Percentiles rank a stretch among this genome's conserved stretches.
Conservation (phyloP, 2,113 vertebrate genomes). For the Ailuropoda melanoleuca region DNA sequence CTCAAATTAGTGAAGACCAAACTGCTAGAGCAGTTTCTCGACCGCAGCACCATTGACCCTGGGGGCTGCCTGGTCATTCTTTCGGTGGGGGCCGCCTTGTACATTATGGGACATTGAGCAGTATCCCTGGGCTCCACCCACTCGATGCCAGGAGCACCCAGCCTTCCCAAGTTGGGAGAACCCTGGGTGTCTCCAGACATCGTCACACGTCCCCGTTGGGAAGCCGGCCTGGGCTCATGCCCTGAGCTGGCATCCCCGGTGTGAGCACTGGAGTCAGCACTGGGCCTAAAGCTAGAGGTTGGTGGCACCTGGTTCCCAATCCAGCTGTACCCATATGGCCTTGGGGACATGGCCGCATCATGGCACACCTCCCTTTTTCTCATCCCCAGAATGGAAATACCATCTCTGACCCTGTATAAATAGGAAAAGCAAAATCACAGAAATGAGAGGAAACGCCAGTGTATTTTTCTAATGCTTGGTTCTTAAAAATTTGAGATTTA, state of each 20-base stretch:
- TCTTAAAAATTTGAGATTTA: background rate
- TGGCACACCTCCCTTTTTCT: background rate
- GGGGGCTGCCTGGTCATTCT: background rate
- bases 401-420: background rate
- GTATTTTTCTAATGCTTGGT: background rate
- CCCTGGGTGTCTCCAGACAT: background rate
- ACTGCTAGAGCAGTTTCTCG: background rate
- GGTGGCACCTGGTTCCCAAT: background rate
- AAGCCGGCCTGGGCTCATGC: background rate
- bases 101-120: background rate
- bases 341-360: background rate
- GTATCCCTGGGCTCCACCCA: background rate
- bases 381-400: background rate
- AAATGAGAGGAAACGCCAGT: background rate
- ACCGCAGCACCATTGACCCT: rapidly evolving
- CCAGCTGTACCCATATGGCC: rapidly evolving
- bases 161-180: background rate
- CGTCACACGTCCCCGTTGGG: background rate
- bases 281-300: background rate
- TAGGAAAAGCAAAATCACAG: background rate
- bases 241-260: background rate
- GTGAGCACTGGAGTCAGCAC: background rate
- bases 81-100: background rate
- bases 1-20: background rate
- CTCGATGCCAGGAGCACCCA: background rate